Conservation (phyloP, 2,113 vertebrate genomes). For the Seriola rivoliana region DNA sequence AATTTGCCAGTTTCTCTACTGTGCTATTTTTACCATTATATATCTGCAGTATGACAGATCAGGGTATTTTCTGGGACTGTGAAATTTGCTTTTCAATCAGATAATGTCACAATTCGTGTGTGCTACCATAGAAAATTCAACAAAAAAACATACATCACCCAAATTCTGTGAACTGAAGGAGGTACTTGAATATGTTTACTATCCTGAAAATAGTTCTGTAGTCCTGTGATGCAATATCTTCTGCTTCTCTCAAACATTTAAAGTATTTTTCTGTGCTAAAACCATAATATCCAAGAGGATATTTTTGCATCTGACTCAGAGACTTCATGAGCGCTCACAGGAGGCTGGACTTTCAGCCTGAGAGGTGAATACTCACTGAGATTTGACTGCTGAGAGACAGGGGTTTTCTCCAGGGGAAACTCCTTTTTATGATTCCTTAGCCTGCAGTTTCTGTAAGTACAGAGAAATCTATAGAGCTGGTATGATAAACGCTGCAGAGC, state of each 20-base stretch:
- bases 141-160: conserved; percentile 25
- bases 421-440: conserved; percentile 44
- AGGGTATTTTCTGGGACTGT: conserved; percentile 28
- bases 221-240: neutral
- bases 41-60: conserved; percentile 24
- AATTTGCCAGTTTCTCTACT: conserved; percentile 24
- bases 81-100: conserved; percentile 49
- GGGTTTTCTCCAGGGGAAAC: conserved; percentile 33
- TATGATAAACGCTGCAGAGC: conserved; percentile 32
- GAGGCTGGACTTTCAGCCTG: conserved; percentile 9
- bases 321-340: neutral
- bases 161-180: conserved; percentile 8
- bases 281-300: neutral
- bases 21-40: conserved; percentile 31
- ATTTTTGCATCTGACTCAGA: conserved; percentile 17
- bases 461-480: conserved; percentile 40
- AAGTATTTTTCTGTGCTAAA: neutral
- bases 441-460: conserved; percentile 21
- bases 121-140: conserved; percentile 11
- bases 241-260: neutral
- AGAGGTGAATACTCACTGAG: conserved; percentile 70
- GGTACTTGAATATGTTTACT: conserved; percentile 20
- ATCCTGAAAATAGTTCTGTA: conserved; percentile 10
- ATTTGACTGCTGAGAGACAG: conserved; percentile 30
- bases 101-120: conserved; percentile 26